phyloP scores from a whole-genome alignment of 2,888 invertebrate genomes.

The Eurytoma californica region DNA sequence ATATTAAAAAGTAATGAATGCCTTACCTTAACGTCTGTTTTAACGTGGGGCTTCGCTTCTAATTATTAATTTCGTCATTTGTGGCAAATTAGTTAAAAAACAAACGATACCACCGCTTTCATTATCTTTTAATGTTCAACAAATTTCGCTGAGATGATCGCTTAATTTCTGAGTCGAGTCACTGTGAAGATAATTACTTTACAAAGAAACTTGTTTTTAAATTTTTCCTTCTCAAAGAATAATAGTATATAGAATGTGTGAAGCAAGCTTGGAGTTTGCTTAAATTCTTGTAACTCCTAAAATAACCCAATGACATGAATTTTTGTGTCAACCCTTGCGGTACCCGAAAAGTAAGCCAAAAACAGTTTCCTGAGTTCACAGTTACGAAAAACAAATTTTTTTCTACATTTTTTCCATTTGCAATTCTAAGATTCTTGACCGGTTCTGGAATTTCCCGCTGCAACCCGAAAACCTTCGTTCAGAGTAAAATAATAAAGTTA shows the following conservation, averaged over 20 bases:
- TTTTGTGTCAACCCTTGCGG: constrained; percentile 9
- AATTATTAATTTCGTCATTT: constrained; percentile 44
- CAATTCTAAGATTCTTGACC: neutral
- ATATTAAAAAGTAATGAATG: constrained; percentile 49
- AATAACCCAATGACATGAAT: neutral
- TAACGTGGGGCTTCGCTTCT: constrained; percentile 19
- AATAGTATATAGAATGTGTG: no score
- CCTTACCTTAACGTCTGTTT: constrained; percentile 23
- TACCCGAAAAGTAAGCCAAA: constrained; percentile 24
- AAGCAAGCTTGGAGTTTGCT: no score
- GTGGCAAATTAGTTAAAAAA: constrained; percentile 10
- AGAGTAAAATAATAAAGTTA: constrained; percentile 45
- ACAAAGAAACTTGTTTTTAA: no score
- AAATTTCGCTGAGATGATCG: no score
- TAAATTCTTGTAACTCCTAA: no score
- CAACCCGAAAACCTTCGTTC: neutral
- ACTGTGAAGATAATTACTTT: no score
- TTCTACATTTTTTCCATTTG: constrained; percentile 8
- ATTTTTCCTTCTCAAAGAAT: no score
- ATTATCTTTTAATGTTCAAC: no score
- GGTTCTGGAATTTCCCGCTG: neutral
- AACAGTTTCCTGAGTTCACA: constrained; percentile 30
- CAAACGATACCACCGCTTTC: neutral
- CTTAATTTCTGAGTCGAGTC: no score
- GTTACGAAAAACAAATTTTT: constrained; percentile 25